A percentile compares a stretch with the other conserved stretches of the same genome.
Conservation (phyloP, 2,797 vertebrate species). For the Acanthis flammea region DNA sequence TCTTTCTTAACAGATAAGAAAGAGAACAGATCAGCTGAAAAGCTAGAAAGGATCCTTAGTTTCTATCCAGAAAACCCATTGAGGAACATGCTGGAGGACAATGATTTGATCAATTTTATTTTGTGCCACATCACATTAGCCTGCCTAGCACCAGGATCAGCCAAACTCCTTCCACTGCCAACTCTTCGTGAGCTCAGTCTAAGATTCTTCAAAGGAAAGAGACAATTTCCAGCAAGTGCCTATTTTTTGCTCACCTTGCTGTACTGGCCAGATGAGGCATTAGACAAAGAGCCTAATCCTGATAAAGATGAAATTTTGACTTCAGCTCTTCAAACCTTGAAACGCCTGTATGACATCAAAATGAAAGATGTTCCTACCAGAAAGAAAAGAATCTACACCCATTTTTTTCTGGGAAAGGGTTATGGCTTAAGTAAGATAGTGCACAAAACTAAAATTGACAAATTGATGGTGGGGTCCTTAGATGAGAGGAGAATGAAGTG, state of each 20-base stretch:
- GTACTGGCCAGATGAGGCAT: slow-evolving; percentile 82
- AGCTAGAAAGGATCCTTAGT: slow-evolving; percentile 72
- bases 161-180: slow-evolving; percentile 57
- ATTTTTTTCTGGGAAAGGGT: slow-evolving; percentile 81
- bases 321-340: slow-evolving; percentile 74
- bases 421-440: slow-evolving; percentile 73
- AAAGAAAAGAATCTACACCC: slow-evolving; percentile 79
- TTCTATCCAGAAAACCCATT: slow-evolving; percentile 73
- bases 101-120: slow-evolving; percentile 77
- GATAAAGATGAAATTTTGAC: slow-evolving; percentile 77
- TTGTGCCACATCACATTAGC: slow-evolving; percentile 76
- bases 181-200: slow-evolving; percentile 72
- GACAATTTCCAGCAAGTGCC: slow-evolving; percentile 69
- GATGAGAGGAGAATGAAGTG: slow-evolving; percentile 72
- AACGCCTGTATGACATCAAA: slow-evolving; percentile 69
- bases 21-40: slow-evolving; percentile 19
- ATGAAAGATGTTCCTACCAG: slow-evolving; percentile 77
- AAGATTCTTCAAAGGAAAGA: slow-evolving; percentile 69
- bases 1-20: slow-evolving; percentile 75
- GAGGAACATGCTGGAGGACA: slow-evolving; percentile 65
- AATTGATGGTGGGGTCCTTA: slow-evolving; percentile 59
- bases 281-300: slow-evolving; percentile 65
- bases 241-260: slow-evolving; percentile 80
- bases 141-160: slow-evolving; percentile 67
- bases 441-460: slow-evolving; percentile 70